Conservation (phyloP, 2,113 vertebrate genomes). For the Spilogale gracilis region DNA sequence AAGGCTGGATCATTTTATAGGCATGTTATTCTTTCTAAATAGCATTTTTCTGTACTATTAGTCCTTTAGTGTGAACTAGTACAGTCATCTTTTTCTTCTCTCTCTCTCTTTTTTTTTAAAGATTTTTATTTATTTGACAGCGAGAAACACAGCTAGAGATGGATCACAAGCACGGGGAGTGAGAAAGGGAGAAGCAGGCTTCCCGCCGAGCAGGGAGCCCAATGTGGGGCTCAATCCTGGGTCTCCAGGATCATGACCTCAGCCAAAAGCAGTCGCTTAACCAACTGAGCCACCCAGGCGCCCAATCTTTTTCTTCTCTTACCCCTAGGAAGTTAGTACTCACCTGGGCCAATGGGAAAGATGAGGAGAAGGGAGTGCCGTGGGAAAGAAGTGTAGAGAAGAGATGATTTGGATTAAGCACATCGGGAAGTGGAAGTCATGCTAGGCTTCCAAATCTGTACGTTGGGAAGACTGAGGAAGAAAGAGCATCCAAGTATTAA, state of each 20-base stretch:
- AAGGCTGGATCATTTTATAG: neutral
- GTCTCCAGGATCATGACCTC: too few species aligned
- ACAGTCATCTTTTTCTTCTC: neutral
- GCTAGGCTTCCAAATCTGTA: neutral
- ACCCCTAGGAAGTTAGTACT: neutral
- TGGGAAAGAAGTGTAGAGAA: neutral
- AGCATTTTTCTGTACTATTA: neutral
- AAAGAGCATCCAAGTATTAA: neutral
- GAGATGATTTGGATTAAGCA: neutral
- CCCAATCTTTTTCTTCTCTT: neutral
- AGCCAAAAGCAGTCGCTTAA: too few species aligned
- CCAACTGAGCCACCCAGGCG: too few species aligned
- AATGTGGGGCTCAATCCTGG: too few species aligned
- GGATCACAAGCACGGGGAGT: too few species aligned
- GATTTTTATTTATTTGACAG: too few species aligned
- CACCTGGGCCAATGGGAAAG: neutral
- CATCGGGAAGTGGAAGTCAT: neutral
- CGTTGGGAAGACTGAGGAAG: neutral
- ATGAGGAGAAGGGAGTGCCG: neutral
- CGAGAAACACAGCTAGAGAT: too few species aligned
- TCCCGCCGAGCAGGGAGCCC: too few species aligned
- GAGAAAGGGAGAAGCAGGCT: too few species aligned
- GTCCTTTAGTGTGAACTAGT: neutral
- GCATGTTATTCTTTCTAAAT: neutral
- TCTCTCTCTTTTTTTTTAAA: neutral